Evolutionary conservation across 2,113 vertebrate genomes (phyloP).

Genomic region (Anhinga anhinga): DNA sequence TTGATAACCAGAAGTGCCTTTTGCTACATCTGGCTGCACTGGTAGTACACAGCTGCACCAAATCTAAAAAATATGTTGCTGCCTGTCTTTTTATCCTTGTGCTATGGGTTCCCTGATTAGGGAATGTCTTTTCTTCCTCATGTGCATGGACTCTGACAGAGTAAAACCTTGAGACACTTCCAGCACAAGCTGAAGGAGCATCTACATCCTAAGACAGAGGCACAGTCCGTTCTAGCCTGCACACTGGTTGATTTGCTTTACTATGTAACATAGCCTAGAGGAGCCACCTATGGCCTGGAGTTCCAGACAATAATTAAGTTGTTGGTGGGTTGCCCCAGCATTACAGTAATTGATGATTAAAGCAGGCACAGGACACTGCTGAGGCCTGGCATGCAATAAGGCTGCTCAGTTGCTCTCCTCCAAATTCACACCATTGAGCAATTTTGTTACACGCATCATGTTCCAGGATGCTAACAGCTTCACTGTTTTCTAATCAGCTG

Average conservation of each 20-base stretch:
- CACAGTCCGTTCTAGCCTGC: neutral
- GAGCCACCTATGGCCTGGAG: neutral
- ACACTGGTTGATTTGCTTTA: neutral
- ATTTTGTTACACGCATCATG: neutral
- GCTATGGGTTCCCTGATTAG: neutral
- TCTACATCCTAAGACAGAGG: rapidly evolving
- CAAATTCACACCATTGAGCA: neutral
- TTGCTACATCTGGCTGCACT: neutral
- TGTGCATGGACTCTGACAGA: neutral
- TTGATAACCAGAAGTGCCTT: neutral
- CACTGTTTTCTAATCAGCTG: constrained; percentile 12
- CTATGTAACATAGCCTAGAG: neutral
- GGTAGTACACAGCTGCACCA: neutral
- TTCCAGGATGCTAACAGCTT: constrained; percentile 2
- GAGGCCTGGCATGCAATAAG: neutral
- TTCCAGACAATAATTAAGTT: neutral
- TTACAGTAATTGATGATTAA: constrained; percentile 21
- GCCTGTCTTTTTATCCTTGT: neutral
- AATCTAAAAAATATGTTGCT: neutral
- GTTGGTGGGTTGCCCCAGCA: constrained; percentile 2
- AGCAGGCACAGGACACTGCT: neutral
- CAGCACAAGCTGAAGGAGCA: neutral
- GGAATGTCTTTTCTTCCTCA: neutral
- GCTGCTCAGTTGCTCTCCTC: neutral
- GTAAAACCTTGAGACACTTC: neutral